A percentile compares a stretch with the other conserved stretches of the same genome.
phyloP scores from a whole-genome alignment of 2,888 invertebrate genomes.

The Opisthograptis luteolata region DNA sequence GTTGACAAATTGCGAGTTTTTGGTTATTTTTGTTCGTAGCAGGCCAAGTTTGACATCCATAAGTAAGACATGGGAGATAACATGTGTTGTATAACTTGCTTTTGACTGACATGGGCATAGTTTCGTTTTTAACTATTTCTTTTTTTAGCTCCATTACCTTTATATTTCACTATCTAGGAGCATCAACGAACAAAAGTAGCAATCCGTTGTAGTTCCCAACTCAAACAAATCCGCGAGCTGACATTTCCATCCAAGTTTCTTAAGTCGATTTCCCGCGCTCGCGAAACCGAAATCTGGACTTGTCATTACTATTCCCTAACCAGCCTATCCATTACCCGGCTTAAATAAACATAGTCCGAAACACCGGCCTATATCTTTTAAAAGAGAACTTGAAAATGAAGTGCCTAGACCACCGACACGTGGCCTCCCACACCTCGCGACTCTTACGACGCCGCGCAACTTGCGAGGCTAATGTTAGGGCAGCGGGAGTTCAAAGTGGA shows the following conservation, averaged over 20 bases:
- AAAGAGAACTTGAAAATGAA: conserved; percentile 57
- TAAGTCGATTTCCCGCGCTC: conserved; percentile 24
- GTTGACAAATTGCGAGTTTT: too few species aligned
- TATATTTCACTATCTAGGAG: too few species aligned
- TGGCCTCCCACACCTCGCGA: conserved; percentile 36
- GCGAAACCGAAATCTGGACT: conserved; percentile 21
- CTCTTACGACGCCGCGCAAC: background rate
- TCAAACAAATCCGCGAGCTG: conserved; percentile 16
- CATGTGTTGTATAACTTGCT: too few species aligned
- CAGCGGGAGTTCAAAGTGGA: conserved; percentile 34
- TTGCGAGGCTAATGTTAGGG: conserved; percentile 11
- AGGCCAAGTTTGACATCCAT: too few species aligned
- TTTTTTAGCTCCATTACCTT: too few species aligned
- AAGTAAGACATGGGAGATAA: too few species aligned
- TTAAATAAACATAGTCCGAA: conserved; percentile 54
- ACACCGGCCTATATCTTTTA: conserved; percentile 61
- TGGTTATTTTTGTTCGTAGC: too few species aligned
- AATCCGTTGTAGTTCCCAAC: conserved; percentile 10
- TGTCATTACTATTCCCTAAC: conserved; percentile 37
- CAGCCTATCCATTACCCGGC: conserved; percentile 38
- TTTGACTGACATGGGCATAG: too few species aligned
- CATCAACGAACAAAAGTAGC: conserved; percentile 14
- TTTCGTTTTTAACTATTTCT: too few species aligned
- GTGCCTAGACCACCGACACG: conserved; percentile 41
- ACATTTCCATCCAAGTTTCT: conserved; percentile 23